Conservation (phyloP, 2,888 invertebrate genomes). For the Hofmannophila pseudospretella region DNA sequence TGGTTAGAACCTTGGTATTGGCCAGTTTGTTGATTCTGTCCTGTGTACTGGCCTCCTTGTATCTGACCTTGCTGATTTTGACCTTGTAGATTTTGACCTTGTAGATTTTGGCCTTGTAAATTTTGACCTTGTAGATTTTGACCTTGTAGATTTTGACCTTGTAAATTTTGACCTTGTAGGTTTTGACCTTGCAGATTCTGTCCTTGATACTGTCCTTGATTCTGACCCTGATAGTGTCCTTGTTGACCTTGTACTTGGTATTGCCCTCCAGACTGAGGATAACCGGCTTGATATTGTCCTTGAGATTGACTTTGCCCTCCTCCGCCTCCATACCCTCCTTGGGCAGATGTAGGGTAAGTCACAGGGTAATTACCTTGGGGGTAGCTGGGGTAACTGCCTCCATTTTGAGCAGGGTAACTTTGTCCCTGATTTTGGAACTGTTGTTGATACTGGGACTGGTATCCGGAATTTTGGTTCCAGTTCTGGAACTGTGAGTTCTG, state of each 20-base stretch:
- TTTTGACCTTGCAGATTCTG: conserved; percentile 6
- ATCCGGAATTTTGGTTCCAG: conserved; percentile 22
- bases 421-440: conserved; percentile 32
- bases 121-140: conserved; percentile 14
- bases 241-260: conserved; percentile 15
- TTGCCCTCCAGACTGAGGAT: conserved; percentile 11
- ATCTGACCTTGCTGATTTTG: conserved; percentile 6
- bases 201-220: conserved; percentile 17
- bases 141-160: conserved; percentile 22
- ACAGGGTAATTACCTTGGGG: conserved; percentile 17
- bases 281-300: conserved; percentile 15
- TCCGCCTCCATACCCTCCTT: conserved; percentile 16
- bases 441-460: conserved; percentile 26
- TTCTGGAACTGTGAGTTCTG: conserved; percentile 24
- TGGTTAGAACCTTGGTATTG: conserved; percentile 4
- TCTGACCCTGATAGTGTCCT: conserved; percentile 22
- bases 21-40: conserved; percentile 1
- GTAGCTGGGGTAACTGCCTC: conserved; percentile 26
- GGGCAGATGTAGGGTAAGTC: conserved; percentile 16
- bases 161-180: conserved; percentile 6
- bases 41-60: conserved; percentile 8
- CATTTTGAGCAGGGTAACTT: conserved; percentile 24
- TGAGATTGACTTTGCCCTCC: conserved; percentile 21
- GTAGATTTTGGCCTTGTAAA: conserved; percentile 1
- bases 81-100: conserved; percentile 5